A percentile compares a stretch with the other conserved stretches of the same genome.
Conservation (phyloP, 2,113 vertebrate species). For the Sminthopsis crassicaudata region DNA sequence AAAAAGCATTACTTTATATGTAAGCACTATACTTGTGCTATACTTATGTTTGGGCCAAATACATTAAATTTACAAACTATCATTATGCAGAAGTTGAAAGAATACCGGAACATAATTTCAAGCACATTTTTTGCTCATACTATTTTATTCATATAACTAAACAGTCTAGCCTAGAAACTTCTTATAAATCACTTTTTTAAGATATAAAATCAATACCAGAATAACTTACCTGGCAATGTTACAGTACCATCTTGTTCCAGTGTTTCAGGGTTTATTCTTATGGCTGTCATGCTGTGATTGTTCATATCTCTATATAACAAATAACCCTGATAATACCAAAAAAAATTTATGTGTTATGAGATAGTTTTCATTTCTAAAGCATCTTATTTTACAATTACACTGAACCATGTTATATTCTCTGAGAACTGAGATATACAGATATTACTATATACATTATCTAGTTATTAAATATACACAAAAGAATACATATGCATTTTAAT, state of each 20-base stretch:
- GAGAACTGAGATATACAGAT: conserved; percentile 7
- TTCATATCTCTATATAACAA: conserved; percentile 96
- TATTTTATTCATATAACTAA: conserved; percentile 3
- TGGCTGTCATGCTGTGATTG: conserved; percentile 94
- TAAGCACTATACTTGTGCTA: conserved; percentile 1
- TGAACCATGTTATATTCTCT: conserved; percentile 20
- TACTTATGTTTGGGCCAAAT: conserved; percentile 26
- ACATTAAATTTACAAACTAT: conserved; percentile 30
- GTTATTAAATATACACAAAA: conserved; percentile 39
- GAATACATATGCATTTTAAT: conserved; percentile 22
- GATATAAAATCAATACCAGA: conserved; percentile 23
- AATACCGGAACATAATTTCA: conserved; percentile 47
- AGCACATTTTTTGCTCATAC: conserved; percentile 44
- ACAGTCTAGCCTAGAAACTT: conserved; percentile 25
- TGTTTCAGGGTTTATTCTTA: conserved; percentile 98
- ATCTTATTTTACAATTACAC: conserved; percentile 30
- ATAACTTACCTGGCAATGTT: conserved; percentile 92
- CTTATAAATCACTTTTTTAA: conserved; percentile 50
- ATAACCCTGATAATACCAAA: conserved; percentile 88
- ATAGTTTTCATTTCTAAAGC: conserved; percentile 41
- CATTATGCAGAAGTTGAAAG: conserved; percentile 30
- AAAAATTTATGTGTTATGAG: conserved; percentile 36
- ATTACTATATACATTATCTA: background rate
- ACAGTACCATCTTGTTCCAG: conserved; percentile 96
- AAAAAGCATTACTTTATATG: background rate